Evolutionary conservation across 2,888 invertebrate genomes (phyloP).

Genomic region (Leptinotarsa tumamoca): DNA sequence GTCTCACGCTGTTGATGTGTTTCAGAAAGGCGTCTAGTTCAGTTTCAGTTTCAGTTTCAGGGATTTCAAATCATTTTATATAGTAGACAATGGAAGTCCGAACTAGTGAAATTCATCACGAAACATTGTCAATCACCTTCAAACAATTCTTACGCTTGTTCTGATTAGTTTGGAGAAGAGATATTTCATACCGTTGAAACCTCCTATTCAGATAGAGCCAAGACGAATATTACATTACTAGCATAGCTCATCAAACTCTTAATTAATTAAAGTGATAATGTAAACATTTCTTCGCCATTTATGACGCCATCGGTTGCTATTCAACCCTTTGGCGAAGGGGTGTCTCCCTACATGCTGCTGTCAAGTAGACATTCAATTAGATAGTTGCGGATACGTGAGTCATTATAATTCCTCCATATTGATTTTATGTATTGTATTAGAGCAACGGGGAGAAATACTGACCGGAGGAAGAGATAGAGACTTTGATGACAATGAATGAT

Average conservation of each 20-base stretch:
- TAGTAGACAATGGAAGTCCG: no score
- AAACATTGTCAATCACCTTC: no score
- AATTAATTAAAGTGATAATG: constrained; percentile 47
- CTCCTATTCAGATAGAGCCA: background rate
- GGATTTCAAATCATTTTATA: no score
- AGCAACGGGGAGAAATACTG: background rate
- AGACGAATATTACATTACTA: background rate
- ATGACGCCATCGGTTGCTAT: constrained; percentile 34
- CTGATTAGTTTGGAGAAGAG: no score
- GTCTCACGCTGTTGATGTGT: no score
- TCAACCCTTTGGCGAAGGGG: constrained; percentile 33
- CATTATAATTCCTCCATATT: constrained; percentile 32
- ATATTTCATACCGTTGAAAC: background rate
- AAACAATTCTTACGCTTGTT: no score
- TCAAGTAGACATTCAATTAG: constrained; percentile 43
- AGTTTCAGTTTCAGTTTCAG: no score
- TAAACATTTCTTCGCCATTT: constrained; percentile 44
- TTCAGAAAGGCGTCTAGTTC: no score
- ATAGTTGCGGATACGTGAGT: constrained; percentile 35
- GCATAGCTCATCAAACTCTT: constrained; percentile 36
- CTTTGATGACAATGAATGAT: background rate
- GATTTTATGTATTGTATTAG: constrained; percentile 10
- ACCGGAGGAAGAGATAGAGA: background rate
- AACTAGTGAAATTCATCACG: no score
- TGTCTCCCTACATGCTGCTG: constrained; percentile 21